Percentiles rank a stretch among this genome's conserved stretches.
These are phyloP conservation scores for Porites lutea DNA, from an alignment of 64 coral and sea anemone species.

Conservation along the genomic window DNA sequence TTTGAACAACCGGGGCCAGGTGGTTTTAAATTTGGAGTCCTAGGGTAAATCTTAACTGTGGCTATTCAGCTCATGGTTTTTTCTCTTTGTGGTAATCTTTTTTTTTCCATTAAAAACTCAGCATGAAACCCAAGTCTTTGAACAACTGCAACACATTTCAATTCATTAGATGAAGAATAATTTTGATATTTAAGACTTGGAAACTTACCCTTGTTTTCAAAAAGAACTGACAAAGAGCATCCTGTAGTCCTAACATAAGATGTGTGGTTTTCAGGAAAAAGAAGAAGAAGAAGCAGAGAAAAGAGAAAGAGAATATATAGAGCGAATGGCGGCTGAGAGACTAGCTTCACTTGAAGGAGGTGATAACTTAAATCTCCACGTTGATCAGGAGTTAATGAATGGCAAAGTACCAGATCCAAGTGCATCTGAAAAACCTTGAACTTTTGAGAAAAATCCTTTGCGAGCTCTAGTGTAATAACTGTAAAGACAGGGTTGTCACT, in stretches of 20 bases:
- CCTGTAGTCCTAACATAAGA: not conserved
- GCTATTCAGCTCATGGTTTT: no score
- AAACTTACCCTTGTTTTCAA: not conserved
- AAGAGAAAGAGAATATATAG: slow-evolving; percentile 91
- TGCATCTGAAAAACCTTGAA: slow-evolving; percentile 13
- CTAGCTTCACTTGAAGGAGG: slow-evolving; percentile 94
- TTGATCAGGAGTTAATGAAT: slow-evolving; percentile 21
- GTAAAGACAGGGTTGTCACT: not conserved
- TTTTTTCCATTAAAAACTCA: no score
- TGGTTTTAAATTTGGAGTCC: no score
- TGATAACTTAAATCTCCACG: slow-evolving; percentile 22
- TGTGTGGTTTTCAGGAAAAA: slow-evolving; percentile 82
- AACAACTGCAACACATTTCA: no score
- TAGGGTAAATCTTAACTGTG: no score
- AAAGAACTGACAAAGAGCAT: not conserved
- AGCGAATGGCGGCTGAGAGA: slow-evolving; percentile 82
- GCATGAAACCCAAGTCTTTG: no score
- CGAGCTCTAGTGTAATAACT: not conserved
- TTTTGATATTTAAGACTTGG: no score
- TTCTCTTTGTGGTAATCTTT: no score
- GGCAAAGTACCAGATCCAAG: slow-evolving; percentile 13
- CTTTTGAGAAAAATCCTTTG: not conserved
- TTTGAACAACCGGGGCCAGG: no score
- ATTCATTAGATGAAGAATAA: no score
- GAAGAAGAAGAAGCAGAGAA: slow-evolving; percentile 92